Base-by-base conservation (phyloP, 2,113 vertebrate genomes). In the Riparia riparia region DNA sequence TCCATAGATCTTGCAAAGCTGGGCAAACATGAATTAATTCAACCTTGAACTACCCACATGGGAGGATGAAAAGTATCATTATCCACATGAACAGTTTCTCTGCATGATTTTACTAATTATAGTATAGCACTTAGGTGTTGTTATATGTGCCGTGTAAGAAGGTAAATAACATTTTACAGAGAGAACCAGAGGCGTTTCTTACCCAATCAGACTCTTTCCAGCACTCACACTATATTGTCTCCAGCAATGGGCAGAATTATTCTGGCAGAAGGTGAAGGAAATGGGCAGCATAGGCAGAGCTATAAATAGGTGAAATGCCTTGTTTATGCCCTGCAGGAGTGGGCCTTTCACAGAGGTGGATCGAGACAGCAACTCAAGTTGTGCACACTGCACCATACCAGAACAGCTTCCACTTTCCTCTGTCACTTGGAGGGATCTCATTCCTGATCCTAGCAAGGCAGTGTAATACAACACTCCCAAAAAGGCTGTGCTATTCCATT, bases 1-100 rank as follows among this genome's bases (percentile, higher is more conserved):
- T 90, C 86, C 84, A 91, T 66, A 87, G 63, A 94, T 90, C 89
- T 97, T 1, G 0, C 86, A 90, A 92, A 94, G 80, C 84, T 97
- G 89, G 93, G 89, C 95, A 97, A 96, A 95, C 94, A 94, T 41
- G 88, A 96, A 96, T 97, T 96, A 96, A 96, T 96, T 97, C 96
- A 95, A 89, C 83, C 68, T 96, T 95, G 92, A 95, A 92, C 57
- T 95, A 86, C 89, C 86, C 93, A 89, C 97, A 88, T 71, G 95
- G 94, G 95, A 95, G 73, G 83, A 93, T 7, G 53, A 86, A 93
- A 96, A 96, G 68, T 91, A 84, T 96, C 93, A 95, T 97, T 96
- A 93, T 91, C 81, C 93, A 93, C 95, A 96, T 95, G 96, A 97
- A 81, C 71, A 80, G 89, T 91, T 89, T 92, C 94, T 94, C 82